A percentile compares a stretch with the other conserved stretches of the same genome.
Evolutionary conservation across 2,113 vertebrate genomes (phyloP).

Genomic region (Podarcis muralis): DNA sequence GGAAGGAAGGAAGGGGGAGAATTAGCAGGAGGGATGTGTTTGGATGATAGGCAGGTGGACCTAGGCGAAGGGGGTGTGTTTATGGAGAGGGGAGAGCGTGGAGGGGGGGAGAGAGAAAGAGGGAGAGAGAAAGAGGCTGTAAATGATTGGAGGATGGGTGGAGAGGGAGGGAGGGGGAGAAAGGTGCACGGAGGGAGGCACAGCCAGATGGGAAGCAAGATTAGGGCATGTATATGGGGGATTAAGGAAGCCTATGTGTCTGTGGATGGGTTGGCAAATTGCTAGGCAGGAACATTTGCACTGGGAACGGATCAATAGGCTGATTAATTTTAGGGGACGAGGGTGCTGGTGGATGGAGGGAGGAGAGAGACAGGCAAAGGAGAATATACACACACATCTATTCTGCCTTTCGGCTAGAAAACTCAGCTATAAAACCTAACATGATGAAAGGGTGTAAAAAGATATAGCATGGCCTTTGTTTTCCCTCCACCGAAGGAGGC

Average conservation of each 20-base stretch:
- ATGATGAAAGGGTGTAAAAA: not conserved
- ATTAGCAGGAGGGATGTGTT: not conserved
- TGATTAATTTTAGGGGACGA: not conserved
- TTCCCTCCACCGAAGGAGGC: too few species aligned
- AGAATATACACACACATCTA: too few species aligned
- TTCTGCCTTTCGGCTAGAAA: not conserved
- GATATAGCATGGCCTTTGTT: too few species aligned
- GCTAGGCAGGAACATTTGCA: too few species aligned
- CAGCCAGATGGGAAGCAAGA: not conserved
- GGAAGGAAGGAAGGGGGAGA: not conserved
- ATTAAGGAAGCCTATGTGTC: not conserved
- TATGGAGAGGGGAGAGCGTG: not conserved
- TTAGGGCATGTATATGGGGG: not conserved
- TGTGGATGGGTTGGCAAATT: not conserved
- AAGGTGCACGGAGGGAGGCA: not conserved
- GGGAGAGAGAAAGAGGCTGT: not conserved
- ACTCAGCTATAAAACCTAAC: too few species aligned
- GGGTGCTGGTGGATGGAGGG: too few species aligned
- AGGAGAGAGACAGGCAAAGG: not conserved
- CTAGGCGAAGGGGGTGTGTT: constrained; percentile 15
- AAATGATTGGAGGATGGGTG: not conserved
- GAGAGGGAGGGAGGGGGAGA: not conserved
- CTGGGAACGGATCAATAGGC: not conserved
- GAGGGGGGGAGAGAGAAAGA: not conserved
- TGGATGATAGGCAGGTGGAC: not conserved